Evolutionary conservation across 2,113 vertebrate genomes (phyloP).

Genomic region (Chinchilla lanigera): DNA sequence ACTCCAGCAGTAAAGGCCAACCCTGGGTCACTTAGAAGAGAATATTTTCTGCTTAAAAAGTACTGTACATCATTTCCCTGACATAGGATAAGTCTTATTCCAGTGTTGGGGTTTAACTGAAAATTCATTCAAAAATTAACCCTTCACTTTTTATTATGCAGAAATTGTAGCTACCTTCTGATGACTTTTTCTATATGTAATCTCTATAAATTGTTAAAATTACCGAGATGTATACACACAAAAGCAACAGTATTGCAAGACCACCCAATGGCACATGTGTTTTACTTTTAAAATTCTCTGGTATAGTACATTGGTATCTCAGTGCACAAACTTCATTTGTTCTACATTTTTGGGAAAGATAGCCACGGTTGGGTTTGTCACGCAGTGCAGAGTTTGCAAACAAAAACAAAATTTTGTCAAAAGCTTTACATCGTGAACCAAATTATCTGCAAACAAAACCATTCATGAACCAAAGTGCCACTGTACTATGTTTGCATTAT

Average conservation of each 20-base stretch:
- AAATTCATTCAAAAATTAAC: slow-evolving; percentile 86
- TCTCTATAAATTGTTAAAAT: slow-evolving; percentile 18
- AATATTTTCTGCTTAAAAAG: slow-evolving; percentile 87
- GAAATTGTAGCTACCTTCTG: slow-evolving; percentile 76
- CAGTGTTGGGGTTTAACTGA: slow-evolving; percentile 79
- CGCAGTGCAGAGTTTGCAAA: neutral
- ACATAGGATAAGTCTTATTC: slow-evolving; percentile 86
- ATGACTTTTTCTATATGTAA: slow-evolving; percentile 67
- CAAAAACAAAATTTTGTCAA: neutral
- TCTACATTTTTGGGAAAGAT: neutral
- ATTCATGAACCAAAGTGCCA: neutral
- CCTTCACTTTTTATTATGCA: slow-evolving; percentile 80
- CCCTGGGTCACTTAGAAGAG: slow-evolving; percentile 86
- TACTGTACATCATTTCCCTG: slow-evolving; percentile 66
- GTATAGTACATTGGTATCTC: neutral
- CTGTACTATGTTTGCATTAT: neutral
- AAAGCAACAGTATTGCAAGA: slow-evolving; percentile 65
- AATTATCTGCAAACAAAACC: neutral
- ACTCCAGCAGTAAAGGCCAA: slow-evolving; percentile 91
- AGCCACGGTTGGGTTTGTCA: neutral
- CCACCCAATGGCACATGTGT: slow-evolving; percentile 45
- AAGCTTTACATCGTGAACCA: neutral
- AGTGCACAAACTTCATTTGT: too few relatives aligned
- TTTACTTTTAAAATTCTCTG: slow-evolving; percentile 65
- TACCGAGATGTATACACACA: slow-evolving; percentile 66